Base-by-base conservation (phyloP, 2,113 vertebrate species). In the Lonchura striata region DNA sequence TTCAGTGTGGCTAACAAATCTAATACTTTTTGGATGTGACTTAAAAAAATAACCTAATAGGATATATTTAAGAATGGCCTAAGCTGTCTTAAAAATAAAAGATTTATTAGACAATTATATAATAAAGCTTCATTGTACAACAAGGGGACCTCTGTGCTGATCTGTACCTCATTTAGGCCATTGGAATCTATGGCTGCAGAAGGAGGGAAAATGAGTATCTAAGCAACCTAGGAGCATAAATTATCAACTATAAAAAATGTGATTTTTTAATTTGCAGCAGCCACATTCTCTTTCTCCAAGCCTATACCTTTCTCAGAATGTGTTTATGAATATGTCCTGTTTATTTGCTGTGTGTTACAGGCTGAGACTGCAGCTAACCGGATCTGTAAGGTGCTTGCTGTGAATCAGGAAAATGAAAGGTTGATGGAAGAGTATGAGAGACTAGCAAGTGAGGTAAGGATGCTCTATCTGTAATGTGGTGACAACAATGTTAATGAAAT, bases 361-460 rank as follows among this genome's bases (percentile, higher is more conserved):
- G 99, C 99, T 47, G 99, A 99, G 98, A 99, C 99, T 19, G 99
- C 99, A 78, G 99, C 99, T 95, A 99, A 99, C 97, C 98, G 99
- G 95, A 99, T 99, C 98, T 99, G 99, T 97, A 99, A 99, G 97
- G 98, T 99, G 82, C 98, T 99, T 69, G 99, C 98, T 92, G 99
- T 99, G 94, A 99, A 99, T 98, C 99, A 99, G 97, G 99, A 99
- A 97, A 99, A 99, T 96, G 99, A 99, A 96, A 99, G 99, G 96
- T 96, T 99, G 98, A 99, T 99, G 99, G 99, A 99, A 98, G 99
- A 99, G 86, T 99, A 99, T 95, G 99, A 99, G 97, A 98, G 98
- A 96, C 98, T 99, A 96, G 99, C 99, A 90, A 99, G 99, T 97
- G 99, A 99, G 99, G 99, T 99, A 98, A 98, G 96, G 68, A 83